Base-by-base conservation (phyloP, 2,888 invertebrate genomes). In the Opisthograptis luteolata region DNA sequence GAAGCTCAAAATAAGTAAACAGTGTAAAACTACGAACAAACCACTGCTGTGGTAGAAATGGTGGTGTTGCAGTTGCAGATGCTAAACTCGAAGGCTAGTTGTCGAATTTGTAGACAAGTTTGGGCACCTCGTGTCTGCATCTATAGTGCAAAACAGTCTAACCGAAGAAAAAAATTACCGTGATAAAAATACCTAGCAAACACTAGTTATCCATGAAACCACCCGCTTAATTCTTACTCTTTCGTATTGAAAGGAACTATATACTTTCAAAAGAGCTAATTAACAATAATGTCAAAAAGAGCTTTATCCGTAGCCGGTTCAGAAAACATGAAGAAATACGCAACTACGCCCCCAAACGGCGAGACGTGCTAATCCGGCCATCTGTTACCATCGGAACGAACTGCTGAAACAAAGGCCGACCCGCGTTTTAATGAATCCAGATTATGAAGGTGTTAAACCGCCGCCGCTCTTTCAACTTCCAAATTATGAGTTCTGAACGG, bases 371-470 rank as follows among this genome's bases (percentile, higher is more conserved):
- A 87, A 89, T 85, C 87, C 84, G 80, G 62, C 84, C 89, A 90
- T 88, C 83, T 87, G 89, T 89, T 88, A 87, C 69, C 76, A 70
- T 81, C 80, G 75, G 66, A 88, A 87, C 87, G 76, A 87, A 75
- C 81, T 80, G 88, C 84, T 86, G 89, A 90, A 88, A 89, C 90
- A 90, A 89, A 89, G 87, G 79, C 84, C 79, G 79, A 64, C 81
- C 86, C 83, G 82, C 77, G 68, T 70, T 84, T 88, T 90, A 90
- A 90, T 90, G 89, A 88, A 82, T 79, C 77, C 79, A 86, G 89
- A 87, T 89, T 90, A 89, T 87, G 87, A 88, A 89, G 89, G 90
- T 89, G 90, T 88, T 89, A 90, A 89, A 85, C 83, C 83, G 72
- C 78, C 80, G 85, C 81, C 71, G 77, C 79, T 84, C 88, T 87